Evolutionary conservation across 1,140 invertebrate species (phyloP), one percentile per base, ranked within the genome.

Genomic region (Cylas formicarius): DNA sequence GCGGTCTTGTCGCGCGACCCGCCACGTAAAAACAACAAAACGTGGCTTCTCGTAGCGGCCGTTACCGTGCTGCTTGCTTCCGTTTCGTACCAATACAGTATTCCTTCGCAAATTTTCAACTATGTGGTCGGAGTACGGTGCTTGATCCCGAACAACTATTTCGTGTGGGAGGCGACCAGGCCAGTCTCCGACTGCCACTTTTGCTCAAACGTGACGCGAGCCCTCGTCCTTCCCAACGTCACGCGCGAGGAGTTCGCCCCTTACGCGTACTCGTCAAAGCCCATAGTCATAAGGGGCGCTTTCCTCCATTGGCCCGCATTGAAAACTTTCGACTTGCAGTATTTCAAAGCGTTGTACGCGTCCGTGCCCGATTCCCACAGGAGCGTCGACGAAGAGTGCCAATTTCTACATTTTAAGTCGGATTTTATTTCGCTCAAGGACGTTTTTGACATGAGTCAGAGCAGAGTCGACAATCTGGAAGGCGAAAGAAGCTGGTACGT

Each of bases 331-430:
- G 78, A 71, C 66, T 82, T 78, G 62, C 59, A 78, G n/a, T 86
- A 80, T 63, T 88, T 93, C 42, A 81, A 81, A 61, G 62, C 77
- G 26, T 60, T 93, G 4, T 93, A 91, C 65, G 71, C 76, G 20
- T 63, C 66, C 28, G 75, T 75, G 28, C 70, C 71, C 0, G 83
- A 75, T 24, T 74, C 80, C 40, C 77, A 83, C 61, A 76, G 75
- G 47, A 80, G 75, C 52, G 65, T 81, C 24, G 76, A 84, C 27
- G 76, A 82, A 42, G 81, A 84, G 38, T 94, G 91, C 58, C 89
- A 93, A 61, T 94, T 94, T 67, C 78, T 93, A 45, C 84, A 86
- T 41, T 94, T 94, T 59, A 82, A 86, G 63, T 90, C 89, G 11
- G 78, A 90, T 62, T 82, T 94, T 55, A 75, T 77, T 34, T 78